Conservation (phyloP, 2,113 vertebrate species). For the Lipotes vexillifer region DNA sequence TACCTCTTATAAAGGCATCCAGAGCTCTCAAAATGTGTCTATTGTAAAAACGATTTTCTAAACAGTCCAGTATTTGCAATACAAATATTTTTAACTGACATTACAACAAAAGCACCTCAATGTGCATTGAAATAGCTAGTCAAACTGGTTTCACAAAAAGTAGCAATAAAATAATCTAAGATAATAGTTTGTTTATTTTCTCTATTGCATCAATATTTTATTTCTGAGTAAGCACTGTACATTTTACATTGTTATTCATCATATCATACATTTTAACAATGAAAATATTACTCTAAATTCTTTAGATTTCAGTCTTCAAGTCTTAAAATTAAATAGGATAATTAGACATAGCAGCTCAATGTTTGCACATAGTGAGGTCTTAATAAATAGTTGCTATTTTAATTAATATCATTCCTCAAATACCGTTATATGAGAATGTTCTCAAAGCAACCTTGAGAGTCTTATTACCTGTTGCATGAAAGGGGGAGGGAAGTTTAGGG, state of each 20-base stretch:
- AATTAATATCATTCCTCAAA: background rate
- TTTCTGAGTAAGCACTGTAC: background rate
- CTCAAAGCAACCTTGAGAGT: background rate
- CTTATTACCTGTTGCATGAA: background rate
- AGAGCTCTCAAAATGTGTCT: background rate
- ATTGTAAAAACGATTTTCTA: background rate
- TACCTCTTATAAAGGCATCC: background rate
- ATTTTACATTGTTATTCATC: background rate
- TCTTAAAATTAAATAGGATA: background rate
- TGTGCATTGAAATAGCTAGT: background rate
- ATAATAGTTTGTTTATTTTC: background rate
- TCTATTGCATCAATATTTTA: background rate
- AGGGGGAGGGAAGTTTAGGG: background rate
- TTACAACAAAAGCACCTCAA: background rate
- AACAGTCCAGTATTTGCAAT: background rate
- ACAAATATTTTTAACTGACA: background rate
- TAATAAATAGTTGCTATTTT: background rate
- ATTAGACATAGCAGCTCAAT: background rate
- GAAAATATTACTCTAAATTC: background rate
- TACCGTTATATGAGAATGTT: background rate
- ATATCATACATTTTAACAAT: background rate
- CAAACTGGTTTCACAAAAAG: background rate
- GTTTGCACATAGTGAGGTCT: background rate
- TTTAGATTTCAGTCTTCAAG: background rate
- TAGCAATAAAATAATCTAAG: background rate